Evolutionary conservation across 2,797 vertebrate species (phyloP), one percentile per base, ranked within the genome.

Genomic region (Sebastes nivosus): DNA sequence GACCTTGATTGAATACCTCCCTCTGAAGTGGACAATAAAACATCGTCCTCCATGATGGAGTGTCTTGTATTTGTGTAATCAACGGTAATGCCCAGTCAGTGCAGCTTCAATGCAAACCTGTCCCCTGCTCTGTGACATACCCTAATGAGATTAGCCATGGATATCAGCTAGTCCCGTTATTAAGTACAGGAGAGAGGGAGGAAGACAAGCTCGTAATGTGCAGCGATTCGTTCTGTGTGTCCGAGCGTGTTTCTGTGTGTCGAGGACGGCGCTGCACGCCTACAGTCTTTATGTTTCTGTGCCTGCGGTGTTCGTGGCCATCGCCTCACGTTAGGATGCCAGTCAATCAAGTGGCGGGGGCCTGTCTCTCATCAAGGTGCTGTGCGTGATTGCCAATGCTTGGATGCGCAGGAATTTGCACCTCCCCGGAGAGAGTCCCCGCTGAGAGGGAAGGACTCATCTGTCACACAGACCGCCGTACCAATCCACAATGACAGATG

Each of bases 301-400:
- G 85, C 87, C 91, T 24, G 77, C 77, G 90, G 89, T 81, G 88
- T 87, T 88, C 75, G 84, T 76, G 55, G 92, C 90, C 84, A 77
- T 96, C 94, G 65, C 84, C 84, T 94, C 86, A 24, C 25, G 90
- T 96, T 95, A 96, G 90, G 1, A 27, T 71, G 88, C 88, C 89
- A 93, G 93, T 95, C 96, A 95, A 91, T 96, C 95, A 95, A 89
- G 69, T 81, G 69, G 79, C 72, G 64, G 83, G 89, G 85, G 88
- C 87, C 89, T 86, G 87, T 92, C 92, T 90, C 90, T 95, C 93
- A 94, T 95, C 92, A 95, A 95, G 93, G 94, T 90, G 91, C 93
- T 75, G 60, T 50, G 84, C 86, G 80, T 94, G 95, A 96, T 94
- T 95, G 94, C 86, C 85, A 89, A 93, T 63, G 89, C 89, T 89